A percentile compares a stretch with the other conserved stretches of the same genome.
Conservation (phyloP, 2,797 vertebrate genomes). For the Crypturellus tataupa region DNA sequence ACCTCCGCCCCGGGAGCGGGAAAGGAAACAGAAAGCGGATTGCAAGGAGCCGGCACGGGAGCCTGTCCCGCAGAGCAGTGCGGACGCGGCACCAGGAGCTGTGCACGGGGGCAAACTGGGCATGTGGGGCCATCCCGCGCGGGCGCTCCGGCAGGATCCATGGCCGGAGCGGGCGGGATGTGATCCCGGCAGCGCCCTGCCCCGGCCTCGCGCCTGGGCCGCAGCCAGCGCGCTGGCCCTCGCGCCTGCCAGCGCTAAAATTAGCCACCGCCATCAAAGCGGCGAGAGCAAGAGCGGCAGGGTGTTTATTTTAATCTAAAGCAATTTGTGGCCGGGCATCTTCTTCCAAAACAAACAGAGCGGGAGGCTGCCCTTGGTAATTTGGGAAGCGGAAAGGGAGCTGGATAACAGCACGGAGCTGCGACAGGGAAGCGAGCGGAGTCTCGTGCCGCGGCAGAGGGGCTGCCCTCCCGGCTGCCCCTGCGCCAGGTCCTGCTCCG, state of each 20-base stretch:
- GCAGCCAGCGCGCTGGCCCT: accelerated
- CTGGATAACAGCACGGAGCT: constrained; percentile 29
- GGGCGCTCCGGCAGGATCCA: neutral
- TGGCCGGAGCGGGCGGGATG: neutral
- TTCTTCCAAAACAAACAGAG: constrained; percentile 62
- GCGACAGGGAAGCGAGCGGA: constrained; percentile 11
- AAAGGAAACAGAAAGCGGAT: neutral
- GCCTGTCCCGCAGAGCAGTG: neutral
- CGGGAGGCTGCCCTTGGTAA: neutral
- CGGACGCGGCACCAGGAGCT: neutral
- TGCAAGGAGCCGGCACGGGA: neutral
- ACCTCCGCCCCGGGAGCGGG: neutral
- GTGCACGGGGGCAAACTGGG: too few species aligned
- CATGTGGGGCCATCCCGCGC: neutral
- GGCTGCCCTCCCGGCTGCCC: too few species aligned
- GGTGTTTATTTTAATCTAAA: constrained; percentile 56
- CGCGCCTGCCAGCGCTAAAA: neutral
- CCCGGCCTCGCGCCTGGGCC: neutral
- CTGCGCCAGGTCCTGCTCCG: too few species aligned
- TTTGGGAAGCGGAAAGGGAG: constrained; percentile 44
- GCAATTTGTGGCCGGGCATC: constrained; percentile 10
- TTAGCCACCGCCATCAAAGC: neutral
- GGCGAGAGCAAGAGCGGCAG: neutral
- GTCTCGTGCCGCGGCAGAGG: too few species aligned
- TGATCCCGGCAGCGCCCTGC: accelerated